Base-by-base conservation (phyloP, 1,140 invertebrate genomes). In the Zaprionus ghesquierei region DNA sequence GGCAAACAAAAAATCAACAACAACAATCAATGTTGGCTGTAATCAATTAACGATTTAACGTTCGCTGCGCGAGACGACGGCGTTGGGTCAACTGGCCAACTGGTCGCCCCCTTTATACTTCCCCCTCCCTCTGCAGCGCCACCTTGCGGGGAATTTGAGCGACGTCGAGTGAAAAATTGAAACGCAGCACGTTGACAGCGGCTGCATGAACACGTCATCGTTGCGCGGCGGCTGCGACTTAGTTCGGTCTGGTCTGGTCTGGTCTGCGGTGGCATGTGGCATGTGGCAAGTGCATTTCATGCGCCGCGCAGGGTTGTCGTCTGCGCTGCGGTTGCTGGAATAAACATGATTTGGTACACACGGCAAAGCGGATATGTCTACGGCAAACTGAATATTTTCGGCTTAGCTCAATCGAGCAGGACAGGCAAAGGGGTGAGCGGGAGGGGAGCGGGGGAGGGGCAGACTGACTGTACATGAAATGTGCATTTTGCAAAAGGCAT, bases 31-130 rank as follows among this genome's bases (percentile, higher is more conserved):
- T 89, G 82, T 87, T 87, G 84, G 75, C 82, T 69, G 82, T 87
- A 87, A 87, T 87, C 82, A 87, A 87, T 87, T 87, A 87, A 89
- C 82, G 82, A 87, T 87, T 87, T 87, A 87, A 87, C 84, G 79
- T 89, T 82, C 82, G n/a, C n/a, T n/a, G n/a, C n/a, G n/a, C n/a
- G n/a, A n/a, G n/a, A n/a, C n/a, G n/a, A n/a, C n/a, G n/a, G n/a
- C n/a, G 69, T 64, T 56, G 61, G 81, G 70, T 60, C 82, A 85
- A 74, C 74, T 76, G 64, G 80, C 80, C 64, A n/a, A n/a, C n/a
- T n/a, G n/a, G n/a, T 33, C 41, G 6, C 29, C 27, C 27, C 2
- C 8, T 9, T 38, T 13, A 2, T 9, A 12, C 46, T 5, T 4
- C 13, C 50, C 12, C 3, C 25, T 5, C 10, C 25, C 49, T n/a